Evolutionary conservation across 2,113 vertebrate genomes (phyloP), one percentile per base, ranked within the genome.

Genomic region (Trinectes maculatus): DNA sequence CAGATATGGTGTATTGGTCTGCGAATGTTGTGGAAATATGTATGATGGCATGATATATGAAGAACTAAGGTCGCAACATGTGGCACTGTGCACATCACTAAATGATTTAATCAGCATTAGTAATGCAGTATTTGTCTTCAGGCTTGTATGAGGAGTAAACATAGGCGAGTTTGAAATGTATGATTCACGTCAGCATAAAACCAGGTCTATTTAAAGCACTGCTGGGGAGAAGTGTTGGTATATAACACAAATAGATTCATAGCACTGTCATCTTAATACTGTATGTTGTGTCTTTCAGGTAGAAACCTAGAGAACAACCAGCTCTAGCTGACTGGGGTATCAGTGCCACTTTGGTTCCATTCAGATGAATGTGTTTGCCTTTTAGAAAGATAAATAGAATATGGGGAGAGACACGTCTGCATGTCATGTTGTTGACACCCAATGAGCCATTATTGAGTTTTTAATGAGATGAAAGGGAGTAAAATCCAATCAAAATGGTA

Each of bases 401-500:
- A 16, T 19, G 13, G 5, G 3, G 16, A 26, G 8, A 29, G 3
- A 8, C 18, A 53, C 16, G 16, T 25, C 16, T 10, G 33, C 19
- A 29, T 4, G 8, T 54, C 13, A 6, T 54, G 11, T 56, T 71
- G 65, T 46, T 71, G 60, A 85, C 75, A 63, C 21, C 53, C 42
- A 83, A 74, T 51, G 77, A 54, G 63, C 49, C 7, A 31, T 61
- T 51, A 52, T 40, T 42, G 47, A 71, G 46, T 36, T 16, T 36
- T 60, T 67, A 73, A 84, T 63, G n/a, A 72, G 69, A 82, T 62
- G 46, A 80, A 78, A 71, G 52, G 43, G 37, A 74, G 3, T 6
- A 61, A 57, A 73, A 67, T 72, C 70, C 63, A 86, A 87, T 89
- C 79, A 79, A 83, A 89, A 73, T 36, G 26, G 56, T 47, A 70